phyloP scores from a whole-genome alignment of 2,113 vertebrate species.

The Mesembrinibis cayennensis region DNA sequence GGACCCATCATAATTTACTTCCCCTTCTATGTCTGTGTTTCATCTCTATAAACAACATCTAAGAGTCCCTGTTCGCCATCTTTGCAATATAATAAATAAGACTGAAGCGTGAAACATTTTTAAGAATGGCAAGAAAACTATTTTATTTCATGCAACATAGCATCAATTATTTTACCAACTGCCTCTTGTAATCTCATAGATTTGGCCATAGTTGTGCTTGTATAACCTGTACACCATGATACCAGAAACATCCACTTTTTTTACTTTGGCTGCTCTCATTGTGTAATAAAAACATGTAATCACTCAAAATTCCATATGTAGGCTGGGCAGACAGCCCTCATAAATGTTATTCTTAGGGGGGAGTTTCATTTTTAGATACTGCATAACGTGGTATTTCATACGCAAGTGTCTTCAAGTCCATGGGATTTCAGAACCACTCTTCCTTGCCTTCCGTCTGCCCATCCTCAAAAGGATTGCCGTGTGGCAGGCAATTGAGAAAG shows the following conservation, averaged over 20 bases:
- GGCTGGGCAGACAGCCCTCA: neutral
- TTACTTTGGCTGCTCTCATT: neutral
- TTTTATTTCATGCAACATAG: neutral
- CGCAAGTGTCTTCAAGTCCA: neutral
- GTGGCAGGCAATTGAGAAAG: neutral
- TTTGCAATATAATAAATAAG: neutral
- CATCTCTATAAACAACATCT: neutral
- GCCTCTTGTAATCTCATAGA: neutral
- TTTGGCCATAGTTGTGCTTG: neutral
- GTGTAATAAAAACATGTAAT: neutral
- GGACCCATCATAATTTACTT: neutral
- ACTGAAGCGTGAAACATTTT: neutral
- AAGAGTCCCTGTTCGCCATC: neutral
- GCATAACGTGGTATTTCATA: neutral
- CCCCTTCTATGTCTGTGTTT: neutral
- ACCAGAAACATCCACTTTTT: neutral
- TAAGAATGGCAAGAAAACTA: neutral
- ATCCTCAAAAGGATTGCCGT: neutral
- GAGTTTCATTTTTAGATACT: neutral
- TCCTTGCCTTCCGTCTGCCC: neutral
- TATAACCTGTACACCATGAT: neutral
- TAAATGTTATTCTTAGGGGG: neutral
- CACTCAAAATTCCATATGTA: neutral
- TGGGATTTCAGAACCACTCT: neutral
- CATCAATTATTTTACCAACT: neutral